Evolutionary conservation across 30 jellyfish, hydroid and myxozoan species (phyloP), one percentile per base, ranked within the genome.

Genomic region (Pelagia noctiluca): DNA sequence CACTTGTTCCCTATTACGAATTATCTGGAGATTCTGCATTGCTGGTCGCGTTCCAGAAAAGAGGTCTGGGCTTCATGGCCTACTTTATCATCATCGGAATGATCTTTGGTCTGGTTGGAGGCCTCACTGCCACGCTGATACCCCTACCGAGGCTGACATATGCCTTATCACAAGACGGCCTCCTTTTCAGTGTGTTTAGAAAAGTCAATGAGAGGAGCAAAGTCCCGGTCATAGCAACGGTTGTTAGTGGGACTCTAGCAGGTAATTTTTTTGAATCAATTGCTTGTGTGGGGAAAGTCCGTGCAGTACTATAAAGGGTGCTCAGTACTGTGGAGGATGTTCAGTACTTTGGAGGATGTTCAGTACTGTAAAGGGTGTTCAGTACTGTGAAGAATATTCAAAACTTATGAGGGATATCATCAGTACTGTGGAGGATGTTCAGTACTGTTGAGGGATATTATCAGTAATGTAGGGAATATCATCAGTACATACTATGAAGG

Each of bases 111-210:
- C 21, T 74, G 8, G 35, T 68, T 30, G 90, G 90, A 2, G 83
- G 83, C 24, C 34, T 80, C 46, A 68, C 76, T 24, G 90, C 83
- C 19, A 68, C 90, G 38, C 76, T 80, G 47, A 68, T 80, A 2
- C 90, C 90, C 10, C 32, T 80, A 50, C 90, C 90, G 12, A 65
- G 84, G 49, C 64, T 80, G 42, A 76, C 70, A 1, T 80, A 80
- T 25, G 90, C 90, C 32, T 31, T 80, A 83, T 50, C 90, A 2
- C 60, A 80, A 50, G 90, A 80, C 31, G 90, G 90, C 1, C 75
- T 80, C 60, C 25, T 80, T 11, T 80, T 80, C 67, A 19, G 67
- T 11, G 12, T 64, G 19, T 64, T 65, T 37, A 68, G 65, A 53
- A 30, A 29, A 4, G 83, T 80, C 62, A 64, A 33, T 67, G 21